Conservation (phyloP, 1,140 invertebrate species). For the Sitobion miscanthi region DNA sequence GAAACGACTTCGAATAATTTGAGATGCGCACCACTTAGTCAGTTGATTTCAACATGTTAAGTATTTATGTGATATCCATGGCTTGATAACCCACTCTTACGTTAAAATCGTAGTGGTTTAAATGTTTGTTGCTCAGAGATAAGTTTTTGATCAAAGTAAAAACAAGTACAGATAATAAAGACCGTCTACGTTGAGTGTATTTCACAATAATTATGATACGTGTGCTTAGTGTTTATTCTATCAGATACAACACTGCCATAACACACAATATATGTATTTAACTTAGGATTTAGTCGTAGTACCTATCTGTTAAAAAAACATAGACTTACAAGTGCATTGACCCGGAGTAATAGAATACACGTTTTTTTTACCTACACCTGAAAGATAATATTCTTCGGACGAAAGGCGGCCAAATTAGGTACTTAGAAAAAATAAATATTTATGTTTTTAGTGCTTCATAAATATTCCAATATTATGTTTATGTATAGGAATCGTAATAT, state of each 20-base stretch:
- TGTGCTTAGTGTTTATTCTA: neutral
- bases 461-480: neutral
- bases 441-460: no score
- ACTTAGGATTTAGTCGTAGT: neutral
- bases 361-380: neutral
- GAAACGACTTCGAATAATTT: neutral
- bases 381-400: no score
- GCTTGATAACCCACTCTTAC: neutral
- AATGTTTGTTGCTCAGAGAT: neutral
- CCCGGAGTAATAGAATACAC: neutral
- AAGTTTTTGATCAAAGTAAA: neutral
- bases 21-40: neutral
- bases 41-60: neutral
- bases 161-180: neutral
- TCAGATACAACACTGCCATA: neutral
- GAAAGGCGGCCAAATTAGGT: no score
- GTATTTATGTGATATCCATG: neutral
- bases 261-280: neutral
- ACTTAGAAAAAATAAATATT: no score
- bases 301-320: neutral
- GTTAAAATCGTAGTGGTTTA: neutral
- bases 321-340: neutral
- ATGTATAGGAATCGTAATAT: neutral
- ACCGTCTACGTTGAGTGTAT: neutral
- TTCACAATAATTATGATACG: neutral